A percentile compares a stretch with the other conserved stretches of the same genome.
phyloP scores from a whole-genome alignment of 2,888 invertebrate genomes.

The Agonopterix heracliana region DNA sequence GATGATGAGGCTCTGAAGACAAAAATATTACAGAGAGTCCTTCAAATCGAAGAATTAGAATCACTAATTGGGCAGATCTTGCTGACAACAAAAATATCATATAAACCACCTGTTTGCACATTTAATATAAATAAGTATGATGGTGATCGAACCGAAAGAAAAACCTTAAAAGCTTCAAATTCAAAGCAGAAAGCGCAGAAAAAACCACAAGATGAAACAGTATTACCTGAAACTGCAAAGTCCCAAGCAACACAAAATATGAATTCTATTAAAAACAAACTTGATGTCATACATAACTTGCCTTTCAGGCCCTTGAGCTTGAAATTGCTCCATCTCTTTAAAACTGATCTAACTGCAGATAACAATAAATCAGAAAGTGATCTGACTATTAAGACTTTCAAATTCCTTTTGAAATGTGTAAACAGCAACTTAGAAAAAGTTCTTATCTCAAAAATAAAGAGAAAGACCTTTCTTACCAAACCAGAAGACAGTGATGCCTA shows the following conservation, averaged over 20 bases:
- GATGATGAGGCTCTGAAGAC: conserved; percentile 68
- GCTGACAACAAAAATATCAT: conserved; percentile 43
- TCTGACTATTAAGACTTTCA: conserved; percentile 45
- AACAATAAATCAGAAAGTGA: conserved; percentile 29
- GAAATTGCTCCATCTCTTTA: conserved; percentile 46
- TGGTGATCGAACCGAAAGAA: conserved; percentile 36
- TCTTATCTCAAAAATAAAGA: conserved; percentile 56
- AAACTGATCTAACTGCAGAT: conserved; percentile 39
- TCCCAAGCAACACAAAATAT: conserved; percentile 51
- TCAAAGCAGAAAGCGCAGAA: conserved; percentile 38
- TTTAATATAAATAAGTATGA: conserved; percentile 43
- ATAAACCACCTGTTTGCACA: conserved; percentile 51
- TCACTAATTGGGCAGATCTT: conserved; percentile 42
- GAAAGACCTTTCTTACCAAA: conserved; percentile 51
- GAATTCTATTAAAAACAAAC: conserved; percentile 37
- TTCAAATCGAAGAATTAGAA: conserved; percentile 56
- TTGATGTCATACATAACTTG: conserved; percentile 36
- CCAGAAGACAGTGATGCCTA: conserved; percentile 36
- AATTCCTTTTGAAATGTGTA: conserved; percentile 45
- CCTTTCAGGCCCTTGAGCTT: conserved; percentile 48
- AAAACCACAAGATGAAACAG: conserved; percentile 43
- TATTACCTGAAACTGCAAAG: conserved; percentile 47
- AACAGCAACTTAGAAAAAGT: conserved; percentile 44
- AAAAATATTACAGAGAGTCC: conserved; percentile 70
- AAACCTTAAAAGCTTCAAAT: conserved; percentile 24